phyloP scores from a whole-genome alignment of 2,888 invertebrate genomes.

The Apamea crenata region DNA sequence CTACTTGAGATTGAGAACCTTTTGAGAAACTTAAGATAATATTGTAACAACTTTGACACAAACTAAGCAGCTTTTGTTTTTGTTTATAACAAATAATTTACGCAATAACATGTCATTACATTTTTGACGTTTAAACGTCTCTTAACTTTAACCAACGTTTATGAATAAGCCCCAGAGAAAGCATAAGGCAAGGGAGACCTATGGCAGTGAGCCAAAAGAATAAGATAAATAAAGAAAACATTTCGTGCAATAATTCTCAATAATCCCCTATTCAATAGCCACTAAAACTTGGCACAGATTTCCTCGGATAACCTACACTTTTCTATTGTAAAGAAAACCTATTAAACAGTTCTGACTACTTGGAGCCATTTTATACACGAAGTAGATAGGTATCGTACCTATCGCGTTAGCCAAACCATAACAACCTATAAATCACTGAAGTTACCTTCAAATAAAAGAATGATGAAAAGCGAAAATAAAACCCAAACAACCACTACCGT shows the following conservation, averaged over 20 bases:
- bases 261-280: conserved; percentile 18
- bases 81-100: no score
- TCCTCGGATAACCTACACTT: background rate
- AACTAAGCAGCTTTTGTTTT: no score
- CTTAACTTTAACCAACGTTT: background rate
- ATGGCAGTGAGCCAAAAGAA: conserved; percentile 15
- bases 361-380: background rate
- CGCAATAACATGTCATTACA: no score
- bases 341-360: background rate
- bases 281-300: conserved; percentile 30
- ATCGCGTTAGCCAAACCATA: background rate
- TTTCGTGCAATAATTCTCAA: background rate
- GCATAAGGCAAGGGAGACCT: background rate
- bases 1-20: no score
- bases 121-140: no score
- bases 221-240: conserved; percentile 15
- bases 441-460: conserved; percentile 22
- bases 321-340: background rate
- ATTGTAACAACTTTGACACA: no score
- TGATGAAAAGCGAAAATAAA: conserved; percentile 35
- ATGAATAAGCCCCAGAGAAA: background rate
- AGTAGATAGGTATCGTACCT: background rate
- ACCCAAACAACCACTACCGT: conserved; percentile 26
- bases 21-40: no score
- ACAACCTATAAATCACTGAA: background rate